phyloP scores from a whole-genome alignment of 1,140 invertebrate species.

The Ceratosolen fusciceps region DNA sequence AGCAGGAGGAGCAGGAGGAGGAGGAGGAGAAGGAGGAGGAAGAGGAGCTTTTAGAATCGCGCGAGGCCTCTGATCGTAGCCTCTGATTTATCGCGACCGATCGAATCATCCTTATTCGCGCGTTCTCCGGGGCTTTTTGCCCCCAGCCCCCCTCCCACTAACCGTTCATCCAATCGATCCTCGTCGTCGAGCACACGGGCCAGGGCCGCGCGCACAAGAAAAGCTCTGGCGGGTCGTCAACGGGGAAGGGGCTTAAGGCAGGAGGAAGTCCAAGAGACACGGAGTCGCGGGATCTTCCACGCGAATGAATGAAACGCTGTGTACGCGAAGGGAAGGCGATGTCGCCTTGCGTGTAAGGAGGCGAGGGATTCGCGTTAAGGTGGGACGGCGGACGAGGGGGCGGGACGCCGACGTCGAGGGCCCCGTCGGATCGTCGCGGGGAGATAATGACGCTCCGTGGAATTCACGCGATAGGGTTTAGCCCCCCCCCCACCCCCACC shows the following conservation, averaged over 20 bases:
- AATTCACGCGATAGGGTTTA: slow-evolving; percentile 36
- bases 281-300: slow-evolving; percentile 8
- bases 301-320: slow-evolving; percentile 42
- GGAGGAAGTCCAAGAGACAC: slow-evolving; percentile 19
- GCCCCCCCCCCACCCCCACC: not conserved
- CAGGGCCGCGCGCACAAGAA: not conserved
- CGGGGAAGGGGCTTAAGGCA: not conserved
- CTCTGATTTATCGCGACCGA: slow-evolving; percentile 39
- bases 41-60: slow-evolving; percentile 17
- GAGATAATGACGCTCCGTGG: slow-evolving; percentile 43
- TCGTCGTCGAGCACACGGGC: too few species aligned
- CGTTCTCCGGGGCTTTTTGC: not conserved
- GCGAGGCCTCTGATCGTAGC: not conserved
- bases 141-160: not conserved
- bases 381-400: not conserved
- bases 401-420: not conserved
- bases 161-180: too few species aligned
- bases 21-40: not conserved
- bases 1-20: not conserved
- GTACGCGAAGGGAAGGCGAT: slow-evolving; percentile 1
- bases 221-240: too few species aligned
- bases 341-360: slow-evolving; percentile 3
- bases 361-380: not conserved
- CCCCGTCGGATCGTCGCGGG: slow-evolving; percentile 29
- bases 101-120: slow-evolving; percentile 39